phyloP scores from a whole-genome alignment of 2,888 invertebrate species.

The Drosophila birchii region DNA sequence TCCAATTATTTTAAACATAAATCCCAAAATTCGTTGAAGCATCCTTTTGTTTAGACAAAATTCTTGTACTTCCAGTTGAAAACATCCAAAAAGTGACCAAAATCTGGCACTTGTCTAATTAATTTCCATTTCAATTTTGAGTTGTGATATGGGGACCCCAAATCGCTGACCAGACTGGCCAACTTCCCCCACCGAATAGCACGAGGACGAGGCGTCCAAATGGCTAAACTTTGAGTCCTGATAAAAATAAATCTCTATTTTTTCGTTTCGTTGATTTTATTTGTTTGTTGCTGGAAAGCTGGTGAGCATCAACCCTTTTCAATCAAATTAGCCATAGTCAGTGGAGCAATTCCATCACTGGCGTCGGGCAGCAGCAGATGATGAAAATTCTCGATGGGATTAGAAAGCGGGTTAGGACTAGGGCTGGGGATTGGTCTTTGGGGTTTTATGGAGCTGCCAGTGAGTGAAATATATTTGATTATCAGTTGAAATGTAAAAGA shows the following conservation, averaged over 20 bases:
- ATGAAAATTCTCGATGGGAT: constrained; percentile 26
- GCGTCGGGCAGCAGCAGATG: constrained; percentile 24
- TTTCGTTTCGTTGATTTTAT: constrained; percentile 65
- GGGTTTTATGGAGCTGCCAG: constrained; percentile 9
- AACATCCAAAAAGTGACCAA: constrained; percentile 17
- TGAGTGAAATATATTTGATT: not conserved
- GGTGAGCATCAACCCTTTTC: constrained; percentile 62
- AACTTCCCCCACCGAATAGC: not conserved
- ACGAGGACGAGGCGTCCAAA: constrained; percentile 27
- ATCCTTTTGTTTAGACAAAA: constrained; percentile 11
- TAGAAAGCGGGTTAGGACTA: not conserved
- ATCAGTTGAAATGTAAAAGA: not conserved
- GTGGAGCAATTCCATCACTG: constrained; percentile 63
- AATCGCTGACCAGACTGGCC: constrained; percentile 11
- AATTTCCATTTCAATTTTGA: constrained; percentile 35
- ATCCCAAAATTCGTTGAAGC: constrained; percentile 14
- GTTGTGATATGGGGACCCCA: constrained; percentile 11
- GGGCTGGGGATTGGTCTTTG: not conserved
- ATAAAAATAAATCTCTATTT: constrained; percentile 48
- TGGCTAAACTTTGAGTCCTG: constrained; percentile 41
- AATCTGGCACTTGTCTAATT: constrained; percentile 43
- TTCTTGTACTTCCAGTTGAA: constrained; percentile 1
- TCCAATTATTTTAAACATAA: constrained; percentile 11
- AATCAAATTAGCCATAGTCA: constrained; percentile 66
- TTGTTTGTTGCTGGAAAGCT: constrained; percentile 48